Base-by-base conservation (phyloP, 2,888 invertebrate genomes). In the Chrysodeixis includens region DNA sequence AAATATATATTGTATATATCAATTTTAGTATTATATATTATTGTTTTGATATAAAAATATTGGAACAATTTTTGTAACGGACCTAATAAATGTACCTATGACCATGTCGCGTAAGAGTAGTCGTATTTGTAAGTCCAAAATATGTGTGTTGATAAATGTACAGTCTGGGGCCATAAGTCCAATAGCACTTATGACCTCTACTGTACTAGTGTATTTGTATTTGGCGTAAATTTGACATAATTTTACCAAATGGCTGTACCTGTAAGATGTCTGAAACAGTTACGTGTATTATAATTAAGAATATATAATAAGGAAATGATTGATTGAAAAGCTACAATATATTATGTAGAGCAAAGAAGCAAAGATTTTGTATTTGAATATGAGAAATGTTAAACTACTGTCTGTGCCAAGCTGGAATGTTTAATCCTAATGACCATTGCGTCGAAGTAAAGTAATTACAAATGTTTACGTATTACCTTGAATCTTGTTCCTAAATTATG, bases 21-120 rank as follows among this genome's bases (percentile, higher is more conserved):
- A 60, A 72, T 51, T 66, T 56, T 55, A 75, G 51, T 63, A 63
- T 57, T 52, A 65, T 76, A n/a, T n/a, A n/a, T n/a, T n/a, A 76
- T 74, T 71, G 59, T 74, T 74, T 74, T 78, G 58, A 79, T 77
- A 74, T 57, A 8, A 56, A 32, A 44, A 12, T 63, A 66, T 76
- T 71, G 53, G 9, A 71, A 57, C 53, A 59, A 62, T 71, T 74
- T 32, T 78, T 74, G 44, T 77, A 75, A 78, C 61, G 65, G 68
- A 64, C 79, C 62, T 78, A 73, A 64, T 52, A 22, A 58, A 56
- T 53, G 73, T 66, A 59, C 12, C 16, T 54, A 72, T 0, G 57
- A 72, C 51, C 30, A 66, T 62, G 14, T 40, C 46, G 16, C 1
- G 30, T 74, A 76, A 76, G 62, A 51, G 44, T 59, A 52, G 18